Percentiles rank a stretch among this genome's conserved stretches.
Evolutionary conservation across 2,888 invertebrate species (phyloP).

Genomic region (Pandemis cinnamomeana): DNA sequence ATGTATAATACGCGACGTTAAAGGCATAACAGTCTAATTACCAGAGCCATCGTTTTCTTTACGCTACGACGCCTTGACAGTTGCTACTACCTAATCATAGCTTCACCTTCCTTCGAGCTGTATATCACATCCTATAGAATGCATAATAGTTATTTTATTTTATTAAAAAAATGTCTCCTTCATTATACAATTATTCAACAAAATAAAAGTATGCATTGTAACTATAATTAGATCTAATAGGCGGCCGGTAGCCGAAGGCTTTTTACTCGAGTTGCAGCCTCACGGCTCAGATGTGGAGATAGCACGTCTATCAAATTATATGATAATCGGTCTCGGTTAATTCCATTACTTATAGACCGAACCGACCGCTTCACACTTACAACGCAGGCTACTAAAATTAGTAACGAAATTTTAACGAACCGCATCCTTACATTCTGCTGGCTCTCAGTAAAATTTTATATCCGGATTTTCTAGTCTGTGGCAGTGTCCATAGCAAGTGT

Average conservation of each 20-base stretch:
- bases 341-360: constrained; percentile 58
- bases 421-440: constrained; percentile 8
- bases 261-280: constrained; percentile 56
- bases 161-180: constrained; percentile 39
- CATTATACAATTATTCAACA: constrained; percentile 39
- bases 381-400: constrained; percentile 34
- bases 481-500: constrained; percentile 28
- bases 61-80: constrained; percentile 33
- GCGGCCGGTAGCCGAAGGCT: constrained; percentile 53
- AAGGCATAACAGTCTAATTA: constrained; percentile 8
- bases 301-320: constrained; percentile 66
- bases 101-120: constrained; percentile 22
- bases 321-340: constrained; percentile 64
- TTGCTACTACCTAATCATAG: constrained; percentile 26
- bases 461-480: constrained; percentile 24
- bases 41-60: constrained; percentile 14
- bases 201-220: constrained; percentile 48
- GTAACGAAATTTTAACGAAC: neutral
- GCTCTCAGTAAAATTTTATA: neutral
- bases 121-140: constrained; percentile 31
- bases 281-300: constrained; percentile 50
- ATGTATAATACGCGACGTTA: neutral
- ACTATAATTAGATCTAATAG: constrained; percentile 65
- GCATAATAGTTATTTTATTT: constrained; percentile 35
- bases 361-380: constrained; percentile 46